phyloP scores from a whole-genome alignment of 2,797 vertebrate genomes.

The Mormyrus proboscirostris region DNA sequence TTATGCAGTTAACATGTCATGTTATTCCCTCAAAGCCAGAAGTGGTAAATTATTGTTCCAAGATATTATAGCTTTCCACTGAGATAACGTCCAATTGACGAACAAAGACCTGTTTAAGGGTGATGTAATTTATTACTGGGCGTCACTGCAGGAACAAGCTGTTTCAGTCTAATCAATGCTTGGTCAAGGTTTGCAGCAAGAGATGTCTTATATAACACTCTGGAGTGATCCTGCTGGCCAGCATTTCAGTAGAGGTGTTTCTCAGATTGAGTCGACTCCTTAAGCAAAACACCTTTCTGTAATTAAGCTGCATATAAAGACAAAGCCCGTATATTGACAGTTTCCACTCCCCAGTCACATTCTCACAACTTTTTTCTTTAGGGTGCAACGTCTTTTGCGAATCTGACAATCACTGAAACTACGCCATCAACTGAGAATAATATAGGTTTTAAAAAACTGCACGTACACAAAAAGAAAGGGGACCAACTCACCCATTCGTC shows the following conservation, averaged over 20 bases:
- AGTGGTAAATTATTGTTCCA: conserved; percentile 4
- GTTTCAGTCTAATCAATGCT: conserved; percentile 3
- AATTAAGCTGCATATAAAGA: not conserved
- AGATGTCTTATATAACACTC: not conserved
- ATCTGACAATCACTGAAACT: not conserved
- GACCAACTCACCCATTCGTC: conserved; percentile 60
- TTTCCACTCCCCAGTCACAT: not conserved
- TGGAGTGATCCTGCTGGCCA: not conserved
- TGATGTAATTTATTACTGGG: conserved; percentile 16
- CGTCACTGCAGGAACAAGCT: not conserved
- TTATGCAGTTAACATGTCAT: not conserved
- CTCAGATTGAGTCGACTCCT: not conserved
- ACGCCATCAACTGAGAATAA: not conserved
- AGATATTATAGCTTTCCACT: not conserved
- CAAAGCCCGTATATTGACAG: not conserved
- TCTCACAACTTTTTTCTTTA: not conserved
- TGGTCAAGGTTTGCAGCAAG: not conserved
- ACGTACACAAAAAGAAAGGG: rapidly evolving
- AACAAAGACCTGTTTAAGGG: not conserved
- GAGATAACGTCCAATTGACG: not conserved
- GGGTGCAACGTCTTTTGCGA: not conserved
- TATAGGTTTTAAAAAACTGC: not conserved
- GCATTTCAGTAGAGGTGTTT: not conserved
- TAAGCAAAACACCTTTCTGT: not conserved
- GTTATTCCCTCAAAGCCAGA: not conserved